These are phyloP conservation scores for Dreissena rostriformis DNA, from an alignment of 1,140 invertebrate genomes.

Conservation along the genomic window DNA sequence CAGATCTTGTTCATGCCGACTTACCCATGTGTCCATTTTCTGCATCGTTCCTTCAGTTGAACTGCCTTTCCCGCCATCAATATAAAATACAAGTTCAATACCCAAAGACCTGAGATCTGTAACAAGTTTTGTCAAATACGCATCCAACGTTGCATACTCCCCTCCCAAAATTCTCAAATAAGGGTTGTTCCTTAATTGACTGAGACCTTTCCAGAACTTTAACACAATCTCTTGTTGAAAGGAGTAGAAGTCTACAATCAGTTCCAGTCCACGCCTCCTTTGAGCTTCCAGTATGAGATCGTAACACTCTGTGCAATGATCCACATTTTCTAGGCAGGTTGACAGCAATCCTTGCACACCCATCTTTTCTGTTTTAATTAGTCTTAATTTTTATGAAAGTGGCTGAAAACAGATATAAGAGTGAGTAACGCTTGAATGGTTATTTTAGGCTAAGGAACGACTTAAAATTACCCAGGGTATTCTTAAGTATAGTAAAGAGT, in stretches of 20 bases:
- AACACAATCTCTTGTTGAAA: constrained; percentile 71
- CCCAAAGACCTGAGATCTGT: constrained; percentile 67
- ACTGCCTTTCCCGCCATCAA: constrained; percentile 75
- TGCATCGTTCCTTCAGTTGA: constrained; percentile 62
- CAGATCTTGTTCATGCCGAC: constrained; percentile 65
- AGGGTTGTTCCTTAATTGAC: constrained; percentile 64
- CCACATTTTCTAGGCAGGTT: constrained; percentile 61
- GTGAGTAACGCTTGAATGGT: too few species aligned
- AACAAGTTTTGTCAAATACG: constrained; percentile 71
- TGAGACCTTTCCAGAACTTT: constrained; percentile 69
- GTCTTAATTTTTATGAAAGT: too few species aligned
- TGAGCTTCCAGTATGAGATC: constrained; percentile 72
- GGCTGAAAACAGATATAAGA: too few species aligned
- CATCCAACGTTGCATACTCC: constrained; percentile 72
- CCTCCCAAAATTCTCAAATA: constrained; percentile 73
- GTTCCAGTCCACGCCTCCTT: constrained; percentile 70
- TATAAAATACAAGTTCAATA: constrained; percentile 73
- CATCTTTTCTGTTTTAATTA: constrained; percentile 56
- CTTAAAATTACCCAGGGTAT: too few species aligned
- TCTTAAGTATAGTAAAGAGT: too few species aligned
- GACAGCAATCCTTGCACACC: constrained; percentile 72
- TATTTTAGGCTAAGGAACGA: too few species aligned
- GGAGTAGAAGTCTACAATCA: constrained; percentile 76
- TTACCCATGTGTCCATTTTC: constrained; percentile 75
- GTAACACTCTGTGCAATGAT: constrained; percentile 65